These are phyloP conservation scores for Pelodiscus sinensis DNA, from an alignment of 2,113 vertebrate genomes.

Conservation along the genomic window DNA sequence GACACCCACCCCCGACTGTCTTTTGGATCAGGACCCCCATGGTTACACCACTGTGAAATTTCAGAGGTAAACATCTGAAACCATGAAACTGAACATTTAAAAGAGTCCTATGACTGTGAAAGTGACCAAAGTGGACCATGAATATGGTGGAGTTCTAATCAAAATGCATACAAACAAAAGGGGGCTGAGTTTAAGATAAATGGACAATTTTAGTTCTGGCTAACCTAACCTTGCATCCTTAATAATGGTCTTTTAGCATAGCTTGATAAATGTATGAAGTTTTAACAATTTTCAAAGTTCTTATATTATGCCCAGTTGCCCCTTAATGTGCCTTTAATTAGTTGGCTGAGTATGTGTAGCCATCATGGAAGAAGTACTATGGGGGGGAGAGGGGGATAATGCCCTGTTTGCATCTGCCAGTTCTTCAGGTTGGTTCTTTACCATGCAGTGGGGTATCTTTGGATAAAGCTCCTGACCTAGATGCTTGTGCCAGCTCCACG, in stretches of 20 bases:
- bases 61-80: too few relatives aligned
- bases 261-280: not conserved
- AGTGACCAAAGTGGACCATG: too few relatives aligned
- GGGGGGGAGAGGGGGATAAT: not conserved
- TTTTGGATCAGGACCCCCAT: too few relatives aligned
- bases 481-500: not conserved
- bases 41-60: too few relatives aligned
- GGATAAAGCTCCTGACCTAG: not conserved
- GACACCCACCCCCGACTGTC: too few relatives aligned
- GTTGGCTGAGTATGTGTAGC: not conserved
- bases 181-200: not conserved
- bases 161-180: not conserved
- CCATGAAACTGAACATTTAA: too few relatives aligned
- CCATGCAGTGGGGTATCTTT: not conserved
- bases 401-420: not conserved
- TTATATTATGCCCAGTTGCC: conserved; percentile 7
- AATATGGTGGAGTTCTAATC: too few relatives aligned
- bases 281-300: not conserved
- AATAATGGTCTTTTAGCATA: not conserved
- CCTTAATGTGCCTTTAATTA: too few relatives aligned
- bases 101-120: too few relatives aligned
- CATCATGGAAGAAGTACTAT: not conserved
- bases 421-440: not conserved
- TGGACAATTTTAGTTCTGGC: not conserved
- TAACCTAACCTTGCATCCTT: not conserved